These are phyloP conservation scores for Microcebus tavaratra DNA, from an alignment of 2,113 vertebrate genomes.

Conservation along the genomic window DNA sequence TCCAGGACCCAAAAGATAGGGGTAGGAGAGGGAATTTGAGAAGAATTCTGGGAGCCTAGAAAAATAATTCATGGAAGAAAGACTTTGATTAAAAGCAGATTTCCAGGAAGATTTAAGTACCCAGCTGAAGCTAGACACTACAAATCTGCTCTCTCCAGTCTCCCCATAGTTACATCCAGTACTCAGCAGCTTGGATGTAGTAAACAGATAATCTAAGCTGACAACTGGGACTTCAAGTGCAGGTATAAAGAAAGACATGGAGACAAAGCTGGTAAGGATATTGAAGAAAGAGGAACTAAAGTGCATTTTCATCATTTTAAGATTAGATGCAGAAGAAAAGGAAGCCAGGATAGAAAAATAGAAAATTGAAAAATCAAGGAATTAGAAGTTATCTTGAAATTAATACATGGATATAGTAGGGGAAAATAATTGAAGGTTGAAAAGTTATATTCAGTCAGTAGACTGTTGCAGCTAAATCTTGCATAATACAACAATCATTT, in stretches of 20 bases:
- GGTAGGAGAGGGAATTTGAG: neutral
- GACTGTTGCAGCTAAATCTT: neutral
- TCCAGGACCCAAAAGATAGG: neutral
- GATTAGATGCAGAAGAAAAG: neutral
- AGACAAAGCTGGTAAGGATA: neutral
- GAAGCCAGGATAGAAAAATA: neutral
- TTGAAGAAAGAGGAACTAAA: neutral
- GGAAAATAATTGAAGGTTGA: neutral
- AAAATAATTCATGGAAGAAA: neutral
- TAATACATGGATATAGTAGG: neutral
- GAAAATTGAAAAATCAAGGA: neutral
- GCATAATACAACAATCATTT: neutral
- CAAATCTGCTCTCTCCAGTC: neutral
- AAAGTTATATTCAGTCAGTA: neutral
- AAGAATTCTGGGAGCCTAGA: neutral
- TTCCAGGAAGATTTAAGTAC: conserved; percentile 12
- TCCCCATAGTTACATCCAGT: neutral
- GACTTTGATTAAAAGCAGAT: neutral
- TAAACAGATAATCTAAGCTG: neutral
- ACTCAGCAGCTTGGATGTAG: neutral
- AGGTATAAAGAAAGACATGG: neutral
- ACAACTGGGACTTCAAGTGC: neutral
- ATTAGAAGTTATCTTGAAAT: neutral
- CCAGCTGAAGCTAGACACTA: neutral
- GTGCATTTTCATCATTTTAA: neutral